Evolutionary conservation across 2,113 vertebrate species (phyloP), one percentile per base, ranked within the genome.

Genomic region (Hippocampus abdominalis): DNA sequence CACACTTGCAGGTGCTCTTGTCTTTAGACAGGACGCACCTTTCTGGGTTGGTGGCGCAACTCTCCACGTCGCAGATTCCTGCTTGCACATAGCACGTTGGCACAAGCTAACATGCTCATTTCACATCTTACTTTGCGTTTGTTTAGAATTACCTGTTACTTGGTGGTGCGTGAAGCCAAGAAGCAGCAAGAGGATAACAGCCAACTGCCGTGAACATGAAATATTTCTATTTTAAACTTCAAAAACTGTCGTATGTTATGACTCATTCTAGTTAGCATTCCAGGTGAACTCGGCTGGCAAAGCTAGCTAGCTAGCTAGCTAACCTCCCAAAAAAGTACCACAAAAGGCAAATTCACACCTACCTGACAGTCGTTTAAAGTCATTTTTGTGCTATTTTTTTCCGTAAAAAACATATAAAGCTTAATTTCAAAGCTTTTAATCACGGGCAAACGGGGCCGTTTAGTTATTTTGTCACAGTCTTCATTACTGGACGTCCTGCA

Each of bases 51-150:
- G 64, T 79, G 27, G 57, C 57, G 56, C 92, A 92, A 1, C 75
- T 57, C 11, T 82, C 67, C 51, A 90, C 70, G 1, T 83, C 78
- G 80, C 91, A 93, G 48, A 29, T 3, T n/a, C 91, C 91, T 91
- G 6, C n/a, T 53, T 13, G 1, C 21, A 65, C 16, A 71, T 0
- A 1, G 36, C 27, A 40, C 62, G 51, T 12, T 51, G 40, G 60
- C 62, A 54, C 44, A 66, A 29, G 2, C 3, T 20, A 53, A 71
- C 49, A 42, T 8, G 4, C 36, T 60, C 8, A 13, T 0, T 4
- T 10, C 1, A 27, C 23, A 21, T 11, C 25, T 8, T 5, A 10
- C 1, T 23, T 3, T 2, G 0, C 44, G 20, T 0, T 51, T 23
- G 27, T 67, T 39, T 2, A 25, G 11, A 46, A 29, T 84, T 79